phyloP scores from a whole-genome alignment of 2,888 invertebrate species.

The Gisinianus flammeolus region DNA sequence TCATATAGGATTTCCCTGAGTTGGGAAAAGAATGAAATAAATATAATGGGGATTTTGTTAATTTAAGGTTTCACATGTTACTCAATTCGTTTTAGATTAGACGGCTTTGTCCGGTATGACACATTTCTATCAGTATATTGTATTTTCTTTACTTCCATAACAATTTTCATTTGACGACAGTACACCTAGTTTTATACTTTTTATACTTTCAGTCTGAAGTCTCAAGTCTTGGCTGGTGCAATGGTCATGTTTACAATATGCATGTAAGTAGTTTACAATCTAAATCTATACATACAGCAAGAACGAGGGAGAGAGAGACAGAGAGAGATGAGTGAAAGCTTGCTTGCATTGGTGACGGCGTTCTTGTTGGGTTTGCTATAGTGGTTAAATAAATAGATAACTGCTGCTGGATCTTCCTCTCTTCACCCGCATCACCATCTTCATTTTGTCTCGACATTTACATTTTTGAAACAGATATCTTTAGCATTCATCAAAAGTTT shows the following conservation, averaged over 20 bases:
- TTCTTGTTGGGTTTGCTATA: background rate
- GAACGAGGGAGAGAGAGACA: background rate
- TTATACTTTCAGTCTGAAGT: background rate
- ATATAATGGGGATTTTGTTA: too few species aligned
- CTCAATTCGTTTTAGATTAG: too few species aligned
- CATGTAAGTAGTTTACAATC: too few species aligned
- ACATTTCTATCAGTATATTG: background rate
- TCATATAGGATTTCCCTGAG: too few species aligned
- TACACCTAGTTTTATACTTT: background rate
- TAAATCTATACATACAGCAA: background rate
- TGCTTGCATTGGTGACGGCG: background rate
- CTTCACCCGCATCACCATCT: slow-evolving; percentile 3
- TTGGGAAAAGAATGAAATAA: too few species aligned
- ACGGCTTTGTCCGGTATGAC: too few species aligned
- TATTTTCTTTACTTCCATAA: too few species aligned
- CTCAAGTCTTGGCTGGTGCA: too few species aligned
- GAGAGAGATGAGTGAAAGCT: background rate
- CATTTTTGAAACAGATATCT: slow-evolving; percentile 23
- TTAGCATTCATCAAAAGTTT: slow-evolving; percentile 1
- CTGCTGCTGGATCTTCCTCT: background rate
- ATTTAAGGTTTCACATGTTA: too few species aligned
- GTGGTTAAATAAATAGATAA: background rate
- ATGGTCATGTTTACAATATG: background rate
- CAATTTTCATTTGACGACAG: background rate
- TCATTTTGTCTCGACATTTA: background rate